Base-by-base conservation (phyloP, 2,888 invertebrate species). In the Abscondita cerata region DNA sequence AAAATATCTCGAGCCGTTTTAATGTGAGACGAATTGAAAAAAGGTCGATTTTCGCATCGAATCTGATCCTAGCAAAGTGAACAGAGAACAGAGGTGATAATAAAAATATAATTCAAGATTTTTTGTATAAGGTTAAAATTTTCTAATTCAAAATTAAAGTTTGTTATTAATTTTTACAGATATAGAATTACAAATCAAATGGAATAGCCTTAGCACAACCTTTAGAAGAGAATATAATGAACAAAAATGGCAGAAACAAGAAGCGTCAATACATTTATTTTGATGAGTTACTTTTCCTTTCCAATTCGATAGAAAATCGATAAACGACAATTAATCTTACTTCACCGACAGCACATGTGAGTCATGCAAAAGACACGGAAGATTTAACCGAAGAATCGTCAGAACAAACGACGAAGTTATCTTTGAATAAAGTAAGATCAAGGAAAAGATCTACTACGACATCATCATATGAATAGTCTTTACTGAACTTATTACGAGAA, bases 131-230 rank as follows among this genome's bases (percentile, higher is more conserved):
- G n/a, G n/a, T n/a, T n/a, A n/a, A n/a, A n/a, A n/a, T n/a, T n/a
- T n/a, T n/a, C n/a, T n/a, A n/a, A n/a, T n/a, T n/a, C n/a, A n/a
- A n/a, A n/a, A n/a, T n/a, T n/a, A n/a, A n/a, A n/a, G n/a, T n/a
- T n/a, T n/a, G n/a, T n/a, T n/a, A n/a, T n/a, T n/a, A n/a, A n/a
- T n/a, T n/a, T n/a, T n/a, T n/a, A n/a, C n/a, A n/a, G n/a, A n/a
- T n/a, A n/a, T n/a, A 52, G 62, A 68, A 20, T 52, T 68, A 56
- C 67, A 67, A 50, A 67, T 46, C 12, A 68, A 64, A 59, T 68
- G 66, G 67, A 62, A 59, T 19, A 63, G 65, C 44, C 46, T 68
- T 33, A 61, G 65, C 36, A 62, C 62, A 19, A 58, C 25, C 19
- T 67, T 56, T 53, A 41, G 38, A 31, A 66, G 63, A 36, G 67